A percentile compares a stretch with the other conserved stretches of the same genome.
Conservation (phyloP, 2,113 vertebrate genomes). For the Vulpes lagopus region DNA sequence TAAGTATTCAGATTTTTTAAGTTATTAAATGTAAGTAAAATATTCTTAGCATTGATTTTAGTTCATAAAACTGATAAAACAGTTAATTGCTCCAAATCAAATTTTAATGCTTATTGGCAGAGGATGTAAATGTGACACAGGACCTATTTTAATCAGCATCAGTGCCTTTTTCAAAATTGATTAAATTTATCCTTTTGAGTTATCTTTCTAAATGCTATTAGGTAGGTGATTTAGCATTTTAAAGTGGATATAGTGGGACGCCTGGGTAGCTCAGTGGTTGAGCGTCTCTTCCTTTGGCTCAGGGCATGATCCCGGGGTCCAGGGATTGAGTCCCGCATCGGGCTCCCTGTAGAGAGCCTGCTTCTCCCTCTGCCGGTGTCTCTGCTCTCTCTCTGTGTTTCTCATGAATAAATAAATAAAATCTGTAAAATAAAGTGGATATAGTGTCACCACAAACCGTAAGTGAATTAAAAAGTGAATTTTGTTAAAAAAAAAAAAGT, state of each 20-base stretch:
- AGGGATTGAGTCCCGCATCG: no score
- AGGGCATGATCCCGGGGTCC: no score
- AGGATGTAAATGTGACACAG: background rate
- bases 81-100: slow-evolving; percentile 10
- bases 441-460: background rate
- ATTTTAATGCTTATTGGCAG: slow-evolving; percentile 16
- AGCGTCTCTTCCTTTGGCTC: no score
- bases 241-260: background rate
- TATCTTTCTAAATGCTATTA: background rate
- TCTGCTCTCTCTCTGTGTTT: no score
- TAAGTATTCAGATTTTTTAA: background rate
- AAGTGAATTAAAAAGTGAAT: slow-evolving; percentile 36
- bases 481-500: slow-evolving; percentile 36
- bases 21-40: background rate
- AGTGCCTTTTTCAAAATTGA: slow-evolving; percentile 40
- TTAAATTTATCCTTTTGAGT: slow-evolving; percentile 17
- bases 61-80: slow-evolving; percentile 25
- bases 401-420: no score
- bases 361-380: no score
- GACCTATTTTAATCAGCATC: slow-evolving; percentile 38
- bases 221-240: background rate
- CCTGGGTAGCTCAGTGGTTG: no score
- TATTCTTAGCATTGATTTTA: slow-evolving; percentile 51
- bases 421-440: background rate
- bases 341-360: no score